A percentile compares a stretch with the other conserved stretches of the same genome.
Conservation (phyloP, 2,888 invertebrate species). For the Luffia ferchaultella region DNA sequence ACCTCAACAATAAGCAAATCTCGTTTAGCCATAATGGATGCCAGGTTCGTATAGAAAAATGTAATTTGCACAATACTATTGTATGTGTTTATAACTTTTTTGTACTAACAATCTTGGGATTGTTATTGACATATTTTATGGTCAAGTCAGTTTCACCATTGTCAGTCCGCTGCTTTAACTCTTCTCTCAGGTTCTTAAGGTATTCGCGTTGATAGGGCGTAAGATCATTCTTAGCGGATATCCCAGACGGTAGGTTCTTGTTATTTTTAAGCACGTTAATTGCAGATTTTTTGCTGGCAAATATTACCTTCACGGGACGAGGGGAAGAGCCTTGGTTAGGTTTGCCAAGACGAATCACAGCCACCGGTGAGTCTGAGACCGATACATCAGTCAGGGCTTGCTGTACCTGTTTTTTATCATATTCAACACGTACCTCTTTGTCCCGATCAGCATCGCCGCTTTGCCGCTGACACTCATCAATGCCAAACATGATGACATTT, state of each 20-base stretch:
- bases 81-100: too few relatives aligned
- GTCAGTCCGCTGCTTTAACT: too few relatives aligned
- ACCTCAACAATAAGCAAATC: too few relatives aligned
- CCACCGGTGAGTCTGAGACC: conserved; percentile 2
- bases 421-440: conserved; percentile 5
- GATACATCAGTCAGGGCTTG: conserved; percentile 5
- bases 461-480: too few relatives aligned
- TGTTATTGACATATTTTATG: conserved; percentile 6
- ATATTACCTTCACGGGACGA: conserved; percentile 4
- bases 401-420: conserved; percentile 6
- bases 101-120: conserved; percentile 6
- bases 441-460: not conserved
- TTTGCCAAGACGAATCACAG: conserved; percentile 8
- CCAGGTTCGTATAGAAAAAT: too few relatives aligned
- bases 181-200: conserved; percentile 4
- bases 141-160: conserved; percentile 5
- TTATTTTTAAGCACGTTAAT: too few relatives aligned
- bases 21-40: conserved; percentile 11
- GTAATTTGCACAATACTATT: too few relatives aligned
- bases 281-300: conserved; percentile 7
- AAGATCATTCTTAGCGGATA: conserved; percentile 6
- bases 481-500: conserved; percentile 7
- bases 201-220: conserved; percentile 8
- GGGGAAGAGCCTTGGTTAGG: conserved; percentile 3
- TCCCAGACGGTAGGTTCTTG: conserved; percentile 2